phyloP scores from a whole-genome alignment of 2,797 vertebrate species.

The Sebastes matsubarae region DNA sequence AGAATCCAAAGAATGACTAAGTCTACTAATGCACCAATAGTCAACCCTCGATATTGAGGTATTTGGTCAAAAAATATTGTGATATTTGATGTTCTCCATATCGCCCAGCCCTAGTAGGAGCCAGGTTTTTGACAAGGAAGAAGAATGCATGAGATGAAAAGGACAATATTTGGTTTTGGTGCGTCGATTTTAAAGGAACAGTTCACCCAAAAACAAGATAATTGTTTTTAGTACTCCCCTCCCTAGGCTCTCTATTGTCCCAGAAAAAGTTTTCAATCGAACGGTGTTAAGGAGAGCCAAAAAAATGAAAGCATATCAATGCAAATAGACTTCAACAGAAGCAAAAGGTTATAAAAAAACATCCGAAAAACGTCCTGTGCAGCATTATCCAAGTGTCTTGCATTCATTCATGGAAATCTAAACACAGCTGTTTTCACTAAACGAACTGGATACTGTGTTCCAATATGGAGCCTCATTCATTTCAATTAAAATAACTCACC shows the following conservation, averaged over 20 bases:
- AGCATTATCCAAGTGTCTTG: not conserved
- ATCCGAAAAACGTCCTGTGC: rapidly evolving
- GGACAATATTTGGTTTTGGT: not conserved
- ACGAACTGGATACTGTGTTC: not conserved
- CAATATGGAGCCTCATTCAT: not conserved
- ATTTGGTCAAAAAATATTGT: too few relatives aligned
- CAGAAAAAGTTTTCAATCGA: not conserved
- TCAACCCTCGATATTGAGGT: not conserved
- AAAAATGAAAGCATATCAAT: not conserved
- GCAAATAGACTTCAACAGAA: not conserved
- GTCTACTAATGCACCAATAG: not conserved
- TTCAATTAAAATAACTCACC: not conserved
- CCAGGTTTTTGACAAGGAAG: not conserved
- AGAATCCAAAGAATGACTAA: not conserved
- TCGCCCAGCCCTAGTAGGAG: not conserved
- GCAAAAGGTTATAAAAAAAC: too few relatives aligned
- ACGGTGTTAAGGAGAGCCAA: not conserved
- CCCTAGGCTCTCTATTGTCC: rapidly evolving
- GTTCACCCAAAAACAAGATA: not conserved
- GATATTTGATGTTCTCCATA: too few relatives aligned
- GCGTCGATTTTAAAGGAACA: rapidly evolving
- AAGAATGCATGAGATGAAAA: not conserved
- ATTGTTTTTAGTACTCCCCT: not conserved
- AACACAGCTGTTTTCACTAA: not conserved
- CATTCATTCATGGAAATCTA: not conserved